Evolutionary conservation across 2,113 vertebrate genomes (phyloP).

Genomic region (Epinephelus moara): DNA sequence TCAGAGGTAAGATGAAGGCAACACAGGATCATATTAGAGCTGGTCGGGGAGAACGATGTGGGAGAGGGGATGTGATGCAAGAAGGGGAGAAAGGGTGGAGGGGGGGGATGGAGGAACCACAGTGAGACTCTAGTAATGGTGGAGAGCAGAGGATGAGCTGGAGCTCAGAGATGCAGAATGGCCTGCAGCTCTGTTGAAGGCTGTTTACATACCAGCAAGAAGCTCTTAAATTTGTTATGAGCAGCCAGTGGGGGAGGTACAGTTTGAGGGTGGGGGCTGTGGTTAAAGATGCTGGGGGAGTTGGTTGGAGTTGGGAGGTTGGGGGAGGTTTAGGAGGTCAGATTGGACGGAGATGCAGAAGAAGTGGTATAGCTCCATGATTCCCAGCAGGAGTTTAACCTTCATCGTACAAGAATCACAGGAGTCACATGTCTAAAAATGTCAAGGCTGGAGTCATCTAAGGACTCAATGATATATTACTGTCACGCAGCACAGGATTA

Average conservation of each 20-base stretch:
- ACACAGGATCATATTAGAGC: constrained; percentile 31
- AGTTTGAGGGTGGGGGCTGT: background rate
- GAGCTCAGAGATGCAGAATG: constrained; percentile 49
- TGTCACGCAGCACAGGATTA: too few species aligned
- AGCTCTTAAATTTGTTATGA: constrained; percentile 70
- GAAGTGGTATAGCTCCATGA: too few species aligned
- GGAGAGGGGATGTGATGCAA: constrained; percentile 58
- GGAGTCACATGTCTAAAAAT: too few species aligned
- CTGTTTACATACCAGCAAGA: constrained; percentile 40
- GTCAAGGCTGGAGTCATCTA: too few species aligned
- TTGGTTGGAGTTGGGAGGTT: background rate
- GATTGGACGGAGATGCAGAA: background rate
- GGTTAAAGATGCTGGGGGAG: background rate
- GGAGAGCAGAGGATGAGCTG: constrained; percentile 42
- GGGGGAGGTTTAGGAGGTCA: background rate
- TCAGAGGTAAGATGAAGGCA: constrained; percentile 25
- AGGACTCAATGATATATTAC: too few species aligned
- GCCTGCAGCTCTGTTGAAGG: constrained; percentile 65
- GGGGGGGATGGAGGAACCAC: constrained; percentile 6
- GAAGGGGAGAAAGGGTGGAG: constrained; percentile 29
- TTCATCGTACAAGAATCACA: too few species aligned
- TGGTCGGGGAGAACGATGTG: constrained; percentile 23
- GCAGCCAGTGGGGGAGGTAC: constrained; percentile 15
- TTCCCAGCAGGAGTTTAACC: too few species aligned
- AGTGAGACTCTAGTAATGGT: constrained; percentile 25